Conservation (phyloP, 2,113 vertebrate species). For the Peucedramus taeniatus region DNA sequence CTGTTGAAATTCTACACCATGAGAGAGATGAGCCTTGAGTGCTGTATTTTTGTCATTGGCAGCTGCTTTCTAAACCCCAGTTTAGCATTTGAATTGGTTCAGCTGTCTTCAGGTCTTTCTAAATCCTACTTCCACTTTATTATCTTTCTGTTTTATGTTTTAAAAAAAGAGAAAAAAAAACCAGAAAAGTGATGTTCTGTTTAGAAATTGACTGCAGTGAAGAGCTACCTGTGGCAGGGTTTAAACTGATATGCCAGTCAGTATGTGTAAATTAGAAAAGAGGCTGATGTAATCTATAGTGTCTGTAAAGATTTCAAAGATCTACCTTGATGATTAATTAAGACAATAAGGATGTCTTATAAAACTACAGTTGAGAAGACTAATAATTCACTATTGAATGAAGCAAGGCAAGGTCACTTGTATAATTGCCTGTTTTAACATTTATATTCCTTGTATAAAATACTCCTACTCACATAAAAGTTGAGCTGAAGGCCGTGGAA, state of each 20-base stretch:
- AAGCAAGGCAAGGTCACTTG: constrained; percentile 21
- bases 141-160: not conserved
- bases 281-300: not conserved
- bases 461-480: not conserved
- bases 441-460: not conserved
- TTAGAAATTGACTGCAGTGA: not conserved
- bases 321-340: constrained; percentile 9
- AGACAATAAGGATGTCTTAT: constrained; percentile 9
- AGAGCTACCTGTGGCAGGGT: not conserved
- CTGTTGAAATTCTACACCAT: not conserved
- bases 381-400: not conserved
- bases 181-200: not conserved
- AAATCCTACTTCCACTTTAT: not conserved
- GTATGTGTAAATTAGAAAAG: not conserved
- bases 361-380: not conserved
- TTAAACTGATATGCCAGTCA: not conserved
- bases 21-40: not conserved
- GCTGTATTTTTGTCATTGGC: not conserved
- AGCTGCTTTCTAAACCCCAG: constrained; percentile 28
- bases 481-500: not conserved
- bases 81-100: constrained; percentile 30
- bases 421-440: constrained; percentile 2
- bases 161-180: not conserved
- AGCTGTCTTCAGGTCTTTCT: not conserved
- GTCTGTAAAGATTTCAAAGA: not conserved